phyloP scores from a whole-genome alignment of 64 coral and sea anemone species.

The Actinia equina region DNA sequence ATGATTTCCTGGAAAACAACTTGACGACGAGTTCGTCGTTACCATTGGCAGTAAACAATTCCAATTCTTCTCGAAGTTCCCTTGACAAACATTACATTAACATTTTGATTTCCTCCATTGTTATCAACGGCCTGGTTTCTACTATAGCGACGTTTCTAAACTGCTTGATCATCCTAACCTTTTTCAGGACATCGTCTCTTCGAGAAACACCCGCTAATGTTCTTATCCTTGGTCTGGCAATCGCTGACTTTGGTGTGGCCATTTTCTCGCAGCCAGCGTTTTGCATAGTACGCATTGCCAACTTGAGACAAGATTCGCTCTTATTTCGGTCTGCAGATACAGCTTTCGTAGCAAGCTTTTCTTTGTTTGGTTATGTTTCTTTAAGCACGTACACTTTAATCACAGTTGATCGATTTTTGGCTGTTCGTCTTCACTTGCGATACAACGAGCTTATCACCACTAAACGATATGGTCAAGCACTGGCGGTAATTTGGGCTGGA shows the following conservation, averaged over 20 bases:
- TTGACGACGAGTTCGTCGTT: neutral
- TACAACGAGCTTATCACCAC: neutral
- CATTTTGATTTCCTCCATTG: neutral
- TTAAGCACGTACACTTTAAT: neutral
- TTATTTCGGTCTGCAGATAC: neutral
- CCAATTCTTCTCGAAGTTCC: neutral
- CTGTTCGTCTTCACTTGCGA: neutral
- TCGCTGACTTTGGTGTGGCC: neutral
- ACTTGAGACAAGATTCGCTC: neutral
- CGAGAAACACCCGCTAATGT: neutral
- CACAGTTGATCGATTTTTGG: neutral
- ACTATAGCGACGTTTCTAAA: neutral
- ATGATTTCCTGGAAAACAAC: neutral
- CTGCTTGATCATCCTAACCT: constrained; percentile 4
- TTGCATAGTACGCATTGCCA: neutral
- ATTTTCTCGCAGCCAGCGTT: neutral
- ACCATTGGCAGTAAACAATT: neutral
- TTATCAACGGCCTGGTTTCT: neutral
- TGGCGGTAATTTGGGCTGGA: neutral
- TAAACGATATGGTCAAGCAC: neutral
- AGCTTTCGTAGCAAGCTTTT: neutral
- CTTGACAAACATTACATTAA: neutral
- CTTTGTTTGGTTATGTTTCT: neutral
- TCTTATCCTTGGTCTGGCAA: neutral
- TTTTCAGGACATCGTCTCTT: neutral